phyloP scores from a whole-genome alignment of 2,888 invertebrate species.

The Dyspetes luteomarginatus region DNA sequence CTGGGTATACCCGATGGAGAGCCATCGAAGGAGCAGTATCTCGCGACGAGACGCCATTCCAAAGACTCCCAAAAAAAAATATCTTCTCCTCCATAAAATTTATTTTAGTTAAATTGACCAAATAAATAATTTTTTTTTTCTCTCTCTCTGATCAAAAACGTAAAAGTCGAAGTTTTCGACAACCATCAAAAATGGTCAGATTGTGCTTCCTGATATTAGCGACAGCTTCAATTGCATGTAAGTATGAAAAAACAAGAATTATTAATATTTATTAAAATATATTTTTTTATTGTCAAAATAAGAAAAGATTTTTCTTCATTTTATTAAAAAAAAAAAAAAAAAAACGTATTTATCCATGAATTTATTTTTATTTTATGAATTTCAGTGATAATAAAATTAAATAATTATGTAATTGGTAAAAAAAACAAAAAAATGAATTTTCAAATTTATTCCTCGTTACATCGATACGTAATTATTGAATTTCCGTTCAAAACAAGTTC shows the following conservation, averaged over 20 bases:
- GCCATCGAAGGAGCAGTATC: constrained; percentile 79
- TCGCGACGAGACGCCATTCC: constrained; percentile 76
- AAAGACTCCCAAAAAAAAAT: constrained; percentile 76
- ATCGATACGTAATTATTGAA: neutral
- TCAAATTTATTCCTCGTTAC: neutral
- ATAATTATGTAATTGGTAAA: neutral
- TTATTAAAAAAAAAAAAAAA: too few relatives aligned
- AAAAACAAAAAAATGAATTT: neutral
- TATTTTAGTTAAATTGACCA: constrained; percentile 35
- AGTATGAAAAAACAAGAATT: constrained; percentile 68
- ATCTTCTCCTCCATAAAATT: constrained; percentile 49
- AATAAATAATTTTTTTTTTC: constrained; percentile 26
- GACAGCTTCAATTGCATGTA: constrained; percentile 73
- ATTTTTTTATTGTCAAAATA: neutral
- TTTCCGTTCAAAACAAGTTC: constrained; percentile 31
- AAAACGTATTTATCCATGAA: neutral
- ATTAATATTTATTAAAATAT: neutral
- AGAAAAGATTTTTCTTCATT: too few relatives aligned
- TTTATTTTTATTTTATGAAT: constrained; percentile 11
- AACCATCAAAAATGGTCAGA: constrained; percentile 70
- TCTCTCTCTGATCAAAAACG: neutral
- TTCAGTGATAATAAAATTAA: neutral
- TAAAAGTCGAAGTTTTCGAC: constrained; percentile 21
- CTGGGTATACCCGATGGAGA: constrained; percentile 79
- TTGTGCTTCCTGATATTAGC: constrained; percentile 72